Conservation (phyloP, 2,888 invertebrate species). For the Mactromeris polynyma region DNA sequence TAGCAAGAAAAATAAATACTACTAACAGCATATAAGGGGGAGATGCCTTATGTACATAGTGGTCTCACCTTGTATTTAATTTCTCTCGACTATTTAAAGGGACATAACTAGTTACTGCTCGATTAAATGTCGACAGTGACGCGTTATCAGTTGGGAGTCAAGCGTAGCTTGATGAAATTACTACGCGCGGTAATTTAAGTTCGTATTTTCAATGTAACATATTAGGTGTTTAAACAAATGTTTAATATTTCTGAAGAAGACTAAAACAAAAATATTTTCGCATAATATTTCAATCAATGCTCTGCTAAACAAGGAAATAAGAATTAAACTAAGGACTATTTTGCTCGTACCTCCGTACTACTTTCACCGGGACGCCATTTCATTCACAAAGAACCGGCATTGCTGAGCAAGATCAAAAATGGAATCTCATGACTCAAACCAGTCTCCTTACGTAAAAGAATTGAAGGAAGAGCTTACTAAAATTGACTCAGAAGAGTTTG, state of each 20-base stretch:
- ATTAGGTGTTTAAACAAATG: neutral
- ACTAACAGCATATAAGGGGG: too few species aligned
- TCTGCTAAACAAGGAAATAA: neutral
- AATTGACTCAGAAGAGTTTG: conserved; percentile 72
- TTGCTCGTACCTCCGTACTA: neutral
- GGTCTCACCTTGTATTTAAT: too few species aligned
- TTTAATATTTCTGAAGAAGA: neutral
- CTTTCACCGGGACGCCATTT: conserved; percentile 17
- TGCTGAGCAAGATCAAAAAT: neutral
- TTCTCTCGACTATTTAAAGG: neutral
- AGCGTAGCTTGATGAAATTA: neutral
- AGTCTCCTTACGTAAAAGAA: conserved; percentile 76
- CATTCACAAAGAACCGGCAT: neutral
- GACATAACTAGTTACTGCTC: neutral
- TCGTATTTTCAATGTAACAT: neutral
- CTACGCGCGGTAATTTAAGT: neutral
- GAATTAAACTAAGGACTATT: neutral
- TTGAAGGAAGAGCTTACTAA: conserved; percentile 77
- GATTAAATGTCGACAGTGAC: neutral
- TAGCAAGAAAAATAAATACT: too few species aligned
- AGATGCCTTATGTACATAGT: too few species aligned
- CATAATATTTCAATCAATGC: neutral
- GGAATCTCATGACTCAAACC: conserved; percentile 1
- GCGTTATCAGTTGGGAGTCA: neutral
- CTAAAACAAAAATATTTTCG: neutral